Conservation (phyloP, 2,113 vertebrate genomes). For the Aegotheles bennettii region DNA sequence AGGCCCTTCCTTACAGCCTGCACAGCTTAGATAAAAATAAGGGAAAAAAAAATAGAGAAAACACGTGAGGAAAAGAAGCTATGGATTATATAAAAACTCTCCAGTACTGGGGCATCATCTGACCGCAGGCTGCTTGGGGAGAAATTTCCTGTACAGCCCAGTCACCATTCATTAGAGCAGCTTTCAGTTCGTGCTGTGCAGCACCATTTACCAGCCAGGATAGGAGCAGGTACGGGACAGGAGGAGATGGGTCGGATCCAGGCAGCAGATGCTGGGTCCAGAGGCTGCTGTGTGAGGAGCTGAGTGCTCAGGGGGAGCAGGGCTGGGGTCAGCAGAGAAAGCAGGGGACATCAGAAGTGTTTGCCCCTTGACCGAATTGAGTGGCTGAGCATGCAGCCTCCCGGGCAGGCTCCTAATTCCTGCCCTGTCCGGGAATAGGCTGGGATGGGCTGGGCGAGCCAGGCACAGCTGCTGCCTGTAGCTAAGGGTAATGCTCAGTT, state of each 20-base stretch:
- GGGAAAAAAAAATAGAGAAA: neutral
- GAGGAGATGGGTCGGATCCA: rapidly evolving
- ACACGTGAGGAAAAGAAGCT: neutral
- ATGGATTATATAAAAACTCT: neutral
- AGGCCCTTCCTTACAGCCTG: neutral
- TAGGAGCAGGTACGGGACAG: neutral
- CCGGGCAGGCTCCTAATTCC: neutral
- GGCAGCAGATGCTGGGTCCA: neutral
- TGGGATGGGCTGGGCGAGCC: neutral
- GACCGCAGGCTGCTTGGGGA: neutral
- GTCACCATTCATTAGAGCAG: neutral
- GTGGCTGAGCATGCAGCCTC: rapidly evolving
- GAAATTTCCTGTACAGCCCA: neutral
- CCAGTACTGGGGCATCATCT: neutral
- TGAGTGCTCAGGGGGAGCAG: rapidly evolving
- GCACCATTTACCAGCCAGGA: neutral
- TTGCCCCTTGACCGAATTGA: neutral
- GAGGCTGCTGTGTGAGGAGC: rapidly evolving
- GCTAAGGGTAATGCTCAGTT: neutral
- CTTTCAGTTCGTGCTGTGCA: neutral
- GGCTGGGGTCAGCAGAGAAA: neutral
- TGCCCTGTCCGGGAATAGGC: neutral
- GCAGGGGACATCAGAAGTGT: neutral
- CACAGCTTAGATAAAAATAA: neutral
- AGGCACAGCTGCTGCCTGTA: neutral